Conservation (phyloP, 2,113 vertebrate species). For the Nanorana parkeri region DNA sequence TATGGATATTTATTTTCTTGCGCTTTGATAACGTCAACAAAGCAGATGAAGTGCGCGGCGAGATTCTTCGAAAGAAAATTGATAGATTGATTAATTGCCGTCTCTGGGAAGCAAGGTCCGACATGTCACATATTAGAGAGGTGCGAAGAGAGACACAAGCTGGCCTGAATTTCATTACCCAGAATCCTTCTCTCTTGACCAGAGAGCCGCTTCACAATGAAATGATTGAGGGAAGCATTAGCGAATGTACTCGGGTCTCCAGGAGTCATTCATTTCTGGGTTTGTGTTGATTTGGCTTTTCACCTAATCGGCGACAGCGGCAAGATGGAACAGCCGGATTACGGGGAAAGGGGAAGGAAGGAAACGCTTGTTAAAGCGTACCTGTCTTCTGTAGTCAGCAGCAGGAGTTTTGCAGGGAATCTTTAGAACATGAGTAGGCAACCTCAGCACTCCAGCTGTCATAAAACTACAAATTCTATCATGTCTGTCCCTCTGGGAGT, state of each 20-base stretch:
- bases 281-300: not conserved
- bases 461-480: too few species aligned
- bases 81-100: conserved; percentile 23
- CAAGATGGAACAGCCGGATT: not conserved
- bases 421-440: too few species aligned
- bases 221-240: conserved; percentile 28
- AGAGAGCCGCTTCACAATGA: conserved; percentile 5
- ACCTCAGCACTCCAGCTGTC: too few species aligned
- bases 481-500: too few species aligned
- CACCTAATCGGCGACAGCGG: not conserved
- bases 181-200: not conserved
- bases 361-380: too few species aligned
- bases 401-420: too few species aligned
- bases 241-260: not conserved
- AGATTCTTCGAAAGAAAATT: conserved; percentile 14
- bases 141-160: not conserved
- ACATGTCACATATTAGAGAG: not conserved
- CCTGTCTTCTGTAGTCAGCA: too few species aligned
- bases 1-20: not conserved
- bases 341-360: too few species aligned
- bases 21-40: not conserved
- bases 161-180: conserved; percentile 22
- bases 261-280: not conserved
- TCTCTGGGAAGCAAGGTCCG: not conserved
- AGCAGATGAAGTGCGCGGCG: not conserved